Evolutionary conservation across 2,797 vertebrate genomes (phyloP), one percentile per base, ranked within the genome.

Genomic region (Jordanella pulchra): DNA sequence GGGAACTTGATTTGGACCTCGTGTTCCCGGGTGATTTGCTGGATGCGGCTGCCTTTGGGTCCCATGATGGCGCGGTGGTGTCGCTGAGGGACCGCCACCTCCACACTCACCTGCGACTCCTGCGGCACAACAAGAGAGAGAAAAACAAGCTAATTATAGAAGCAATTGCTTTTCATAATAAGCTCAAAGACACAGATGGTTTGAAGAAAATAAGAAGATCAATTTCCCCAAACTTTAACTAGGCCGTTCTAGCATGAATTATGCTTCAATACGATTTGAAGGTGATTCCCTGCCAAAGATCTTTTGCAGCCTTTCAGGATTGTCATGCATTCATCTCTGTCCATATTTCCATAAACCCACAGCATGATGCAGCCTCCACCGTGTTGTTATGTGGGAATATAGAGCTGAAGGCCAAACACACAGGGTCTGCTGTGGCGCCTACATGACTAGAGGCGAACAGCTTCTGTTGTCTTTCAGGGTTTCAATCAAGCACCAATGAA

Each of bases 1-100:
- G 95, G 95, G 85, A 95, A 95, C 90, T 95, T 95, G 82, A 95
- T 94, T 78, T 94, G 93, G 75, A 95, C 95, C 65, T 95, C 95
- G 13, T 94, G 80, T 47, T 96, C 95, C 72, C 93, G 86, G 86
- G 93, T 93, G 87, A 95, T 94, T 82, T 94, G 93, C 89, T 95
- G 94, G 47, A 96, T 95, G 75, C 88, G 91, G 79, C 92, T 94
- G 27, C 93, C 93, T 84, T 95, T 95, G 0, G 93, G 92, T 32
- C 94, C 95, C 95, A 95, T 95, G 63, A 96, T 39, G 45, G 93
- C 93, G 4, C 93, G 89, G 87, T 96, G 95, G 87, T 92, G 94
- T 11, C 94, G 92, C 80, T 96, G 95, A 15, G 93, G 90, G 85
- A 96, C 93, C 7, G 91, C 82, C 75, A 95, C 93, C 83, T 95